Evolutionary conservation across 2,113 vertebrate species (phyloP).

Genomic region (Mormyrus iriodes): DNA sequence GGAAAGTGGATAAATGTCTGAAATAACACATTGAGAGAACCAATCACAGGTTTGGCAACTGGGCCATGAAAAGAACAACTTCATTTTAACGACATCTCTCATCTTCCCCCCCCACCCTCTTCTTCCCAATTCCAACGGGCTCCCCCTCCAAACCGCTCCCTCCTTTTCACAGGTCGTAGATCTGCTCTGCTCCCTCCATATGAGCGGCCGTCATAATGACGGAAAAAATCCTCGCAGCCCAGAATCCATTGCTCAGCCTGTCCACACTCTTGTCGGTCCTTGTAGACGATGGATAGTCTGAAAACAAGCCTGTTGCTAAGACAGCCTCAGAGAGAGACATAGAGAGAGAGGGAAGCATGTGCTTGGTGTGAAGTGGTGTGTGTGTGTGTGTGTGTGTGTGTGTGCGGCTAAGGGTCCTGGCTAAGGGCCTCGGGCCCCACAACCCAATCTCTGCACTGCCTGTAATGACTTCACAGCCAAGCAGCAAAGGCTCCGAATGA

Average conservation of each 20-base stretch:
- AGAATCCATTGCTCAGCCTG: constrained; percentile 22
- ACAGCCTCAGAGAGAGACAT: background rate
- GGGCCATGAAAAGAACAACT: constrained; percentile 36
- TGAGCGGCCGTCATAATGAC: background rate
- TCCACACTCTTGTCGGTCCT: background rate
- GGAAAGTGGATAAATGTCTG: constrained; percentile 35
- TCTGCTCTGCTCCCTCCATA: background rate
- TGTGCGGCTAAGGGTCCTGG: background rate
- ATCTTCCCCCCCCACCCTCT: background rate
- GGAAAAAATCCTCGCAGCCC: background rate
- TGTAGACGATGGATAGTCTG: background rate
- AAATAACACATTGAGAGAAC: constrained; percentile 31
- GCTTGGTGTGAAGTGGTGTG: background rate
- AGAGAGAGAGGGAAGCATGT: constrained; percentile 2
- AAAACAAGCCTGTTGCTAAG: background rate
- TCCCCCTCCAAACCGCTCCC: background rate
- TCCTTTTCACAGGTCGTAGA: background rate
- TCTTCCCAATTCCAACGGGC: background rate
- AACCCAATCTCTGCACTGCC: background rate
- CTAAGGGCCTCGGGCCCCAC: background rate
- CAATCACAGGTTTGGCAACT: constrained; percentile 34
- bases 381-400: too few relatives aligned
- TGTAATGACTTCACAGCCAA: background rate
- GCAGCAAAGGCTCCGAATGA: background rate
- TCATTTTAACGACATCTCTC: constrained; percentile 21